Conservation (phyloP, 2,113 vertebrate species). For the Hippocampus barbouri region DNA sequence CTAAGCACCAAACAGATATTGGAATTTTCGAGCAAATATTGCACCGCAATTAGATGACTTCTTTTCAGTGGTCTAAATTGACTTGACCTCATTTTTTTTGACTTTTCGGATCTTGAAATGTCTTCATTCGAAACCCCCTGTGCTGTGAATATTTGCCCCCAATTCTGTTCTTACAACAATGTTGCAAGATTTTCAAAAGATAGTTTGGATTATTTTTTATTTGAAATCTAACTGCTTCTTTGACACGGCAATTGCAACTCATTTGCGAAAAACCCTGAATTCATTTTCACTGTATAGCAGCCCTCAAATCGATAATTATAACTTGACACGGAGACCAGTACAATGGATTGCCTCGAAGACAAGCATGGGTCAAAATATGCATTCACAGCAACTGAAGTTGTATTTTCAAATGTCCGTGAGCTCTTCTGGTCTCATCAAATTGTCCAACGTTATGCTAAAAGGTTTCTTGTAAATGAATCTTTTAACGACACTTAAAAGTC, state of each 20-base stretch:
- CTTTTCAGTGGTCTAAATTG: neutral
- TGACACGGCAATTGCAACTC: neutral
- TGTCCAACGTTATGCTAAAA: constrained; percentile 12
- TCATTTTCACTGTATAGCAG: constrained; percentile 14
- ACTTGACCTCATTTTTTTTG: neutral
- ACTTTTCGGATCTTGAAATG: neutral
- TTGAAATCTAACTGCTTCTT: neutral
- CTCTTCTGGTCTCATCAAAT: constrained; percentile 5
- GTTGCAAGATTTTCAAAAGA: no score
- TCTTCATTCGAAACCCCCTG: no score
- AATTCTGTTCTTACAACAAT: no score
- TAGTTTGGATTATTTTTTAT: no score
- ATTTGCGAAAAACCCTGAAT: neutral
- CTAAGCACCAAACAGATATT: constrained; percentile 4
- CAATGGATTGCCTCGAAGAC: constrained; percentile 17
- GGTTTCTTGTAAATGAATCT: constrained; percentile 7
- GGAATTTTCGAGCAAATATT: neutral
- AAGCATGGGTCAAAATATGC: constrained; percentile 24
- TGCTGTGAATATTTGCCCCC: no score
- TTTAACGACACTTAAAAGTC: neutral
- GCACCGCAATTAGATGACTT: neutral
- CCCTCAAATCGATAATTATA: constrained; percentile 33
- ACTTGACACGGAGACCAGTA: constrained; percentile 13
- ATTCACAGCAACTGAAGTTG: constrained; percentile 3
- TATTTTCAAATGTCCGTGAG: constrained; percentile 25